Percentiles rank a stretch among this genome's conserved stretches.
phyloP scores from a whole-genome alignment of 2,888 invertebrate species.

The Melieria picta region DNA sequence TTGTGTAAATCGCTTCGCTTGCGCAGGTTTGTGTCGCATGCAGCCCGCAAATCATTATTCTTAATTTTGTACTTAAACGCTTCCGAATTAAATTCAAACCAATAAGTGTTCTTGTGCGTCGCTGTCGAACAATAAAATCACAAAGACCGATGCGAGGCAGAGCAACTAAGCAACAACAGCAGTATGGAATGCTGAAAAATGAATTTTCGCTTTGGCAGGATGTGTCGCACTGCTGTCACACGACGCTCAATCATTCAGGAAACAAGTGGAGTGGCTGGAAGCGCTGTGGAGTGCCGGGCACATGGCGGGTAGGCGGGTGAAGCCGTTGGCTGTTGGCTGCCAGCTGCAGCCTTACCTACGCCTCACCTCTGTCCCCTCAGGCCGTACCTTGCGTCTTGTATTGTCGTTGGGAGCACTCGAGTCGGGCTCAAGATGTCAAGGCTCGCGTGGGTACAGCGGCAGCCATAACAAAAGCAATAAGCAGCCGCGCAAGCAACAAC shows the following conservation, averaged over 20 bases:
- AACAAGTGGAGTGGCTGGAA: constrained; percentile 20
- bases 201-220: constrained; percentile 41
- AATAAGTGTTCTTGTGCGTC: constrained; percentile 37
- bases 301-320: too few species aligned
- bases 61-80: too few species aligned
- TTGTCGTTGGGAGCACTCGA: constrained; percentile 25
- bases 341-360: too few species aligned
- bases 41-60: too few species aligned
- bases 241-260: constrained; percentile 44
- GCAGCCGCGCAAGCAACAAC: not conserved
- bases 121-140: constrained; percentile 6
- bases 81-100: constrained; percentile 34
- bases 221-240: constrained; percentile 46
- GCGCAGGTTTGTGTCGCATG: too few species aligned
- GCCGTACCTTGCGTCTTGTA: not conserved
- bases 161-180: constrained; percentile 13
- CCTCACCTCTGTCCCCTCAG: too few species aligned
- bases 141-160: constrained; percentile 7
- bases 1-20: too few species aligned
- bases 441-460: not conserved
- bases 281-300: too few species aligned
- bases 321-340: too few species aligned
- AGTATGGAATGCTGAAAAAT: constrained; percentile 27
- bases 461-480: not conserved
- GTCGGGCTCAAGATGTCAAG: constrained; percentile 19